Evolutionary conservation across 2,113 vertebrate species (phyloP).

Genomic region (Neotragus pygmaeus): DNA sequence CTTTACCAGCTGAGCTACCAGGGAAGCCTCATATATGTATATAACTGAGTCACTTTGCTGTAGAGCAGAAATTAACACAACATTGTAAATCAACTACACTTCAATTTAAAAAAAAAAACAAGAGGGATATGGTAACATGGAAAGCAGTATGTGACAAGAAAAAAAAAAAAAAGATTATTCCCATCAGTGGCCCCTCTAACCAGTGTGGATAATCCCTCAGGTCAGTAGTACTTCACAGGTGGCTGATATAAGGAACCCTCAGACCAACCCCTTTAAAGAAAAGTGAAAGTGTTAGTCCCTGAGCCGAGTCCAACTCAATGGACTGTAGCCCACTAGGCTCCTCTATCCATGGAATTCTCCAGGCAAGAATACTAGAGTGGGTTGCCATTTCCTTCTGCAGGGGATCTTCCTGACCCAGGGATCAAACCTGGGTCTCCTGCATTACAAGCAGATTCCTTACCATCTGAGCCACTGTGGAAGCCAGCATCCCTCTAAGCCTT

Average conservation of each 20-base stretch:
- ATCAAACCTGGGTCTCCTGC: background rate
- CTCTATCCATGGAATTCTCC: background rate
- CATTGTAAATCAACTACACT: background rate
- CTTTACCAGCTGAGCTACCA: background rate
- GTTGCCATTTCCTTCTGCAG: background rate
- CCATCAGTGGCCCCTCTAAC: background rate
- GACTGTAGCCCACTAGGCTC: background rate
- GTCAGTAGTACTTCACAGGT: background rate
- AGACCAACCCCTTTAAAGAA: background rate
- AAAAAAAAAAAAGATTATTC: background rate
- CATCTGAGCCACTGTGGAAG: background rate
- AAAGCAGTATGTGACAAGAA: background rate
- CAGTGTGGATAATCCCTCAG: background rate
- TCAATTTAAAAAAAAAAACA: background rate
- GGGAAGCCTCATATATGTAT: background rate
- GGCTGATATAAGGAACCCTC: background rate
- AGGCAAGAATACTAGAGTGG: background rate
- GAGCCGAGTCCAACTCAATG: rapidly evolving
- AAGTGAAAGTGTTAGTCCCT: background rate
- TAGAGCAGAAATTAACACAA: background rate
- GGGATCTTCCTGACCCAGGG: background rate
- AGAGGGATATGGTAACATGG: background rate
- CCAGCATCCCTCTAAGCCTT: background rate
- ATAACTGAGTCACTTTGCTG: background rate
- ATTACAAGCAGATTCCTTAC: background rate